These are phyloP conservation scores for Gypaetus barbatus DNA, from an alignment of 2,797 vertebrate species.

Conservation along the genomic window DNA sequence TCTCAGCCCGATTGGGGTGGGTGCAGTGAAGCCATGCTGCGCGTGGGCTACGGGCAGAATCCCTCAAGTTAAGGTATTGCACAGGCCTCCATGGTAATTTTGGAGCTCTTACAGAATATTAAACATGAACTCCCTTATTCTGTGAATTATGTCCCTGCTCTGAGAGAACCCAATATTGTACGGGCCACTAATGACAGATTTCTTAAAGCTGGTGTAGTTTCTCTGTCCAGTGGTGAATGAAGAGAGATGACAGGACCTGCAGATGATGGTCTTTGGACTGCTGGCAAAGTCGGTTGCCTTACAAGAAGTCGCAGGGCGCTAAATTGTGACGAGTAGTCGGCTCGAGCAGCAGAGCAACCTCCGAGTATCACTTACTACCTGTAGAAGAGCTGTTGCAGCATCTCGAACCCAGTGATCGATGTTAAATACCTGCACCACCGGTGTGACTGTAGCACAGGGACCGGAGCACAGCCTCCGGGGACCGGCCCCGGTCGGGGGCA, in stretches of 20 bases:
- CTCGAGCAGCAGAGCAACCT: neutral
- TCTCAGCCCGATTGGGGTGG: neutral
- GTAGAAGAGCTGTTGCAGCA: neutral
- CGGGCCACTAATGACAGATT: no score
- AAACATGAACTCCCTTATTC: fast-evolving
- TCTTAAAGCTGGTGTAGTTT: neutral
- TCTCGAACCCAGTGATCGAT: neutral
- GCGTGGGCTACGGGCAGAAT: fast-evolving
- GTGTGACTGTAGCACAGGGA: no score
- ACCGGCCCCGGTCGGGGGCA: no score
- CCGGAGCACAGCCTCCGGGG: neutral
- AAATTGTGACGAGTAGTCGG: neutral
- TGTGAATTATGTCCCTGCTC: neutral
- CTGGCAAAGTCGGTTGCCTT: fast-evolving
- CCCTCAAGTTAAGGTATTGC: fast-evolving
- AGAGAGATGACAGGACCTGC: neutral
- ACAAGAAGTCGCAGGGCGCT: neutral
- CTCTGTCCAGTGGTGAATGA: neutral
- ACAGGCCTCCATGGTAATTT: fast-evolving
- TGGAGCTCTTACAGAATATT: fast-evolving
- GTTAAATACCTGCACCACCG: neutral
- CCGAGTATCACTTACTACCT: neutral
- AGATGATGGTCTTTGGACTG: neutral
- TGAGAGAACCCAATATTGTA: fast-evolving
- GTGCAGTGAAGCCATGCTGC: fast-evolving